A percentile compares a stretch with the other conserved stretches of the same genome.
Evolutionary conservation across 1,140 invertebrate genomes (phyloP).

Genomic region (Eubasilissa regina): DNA sequence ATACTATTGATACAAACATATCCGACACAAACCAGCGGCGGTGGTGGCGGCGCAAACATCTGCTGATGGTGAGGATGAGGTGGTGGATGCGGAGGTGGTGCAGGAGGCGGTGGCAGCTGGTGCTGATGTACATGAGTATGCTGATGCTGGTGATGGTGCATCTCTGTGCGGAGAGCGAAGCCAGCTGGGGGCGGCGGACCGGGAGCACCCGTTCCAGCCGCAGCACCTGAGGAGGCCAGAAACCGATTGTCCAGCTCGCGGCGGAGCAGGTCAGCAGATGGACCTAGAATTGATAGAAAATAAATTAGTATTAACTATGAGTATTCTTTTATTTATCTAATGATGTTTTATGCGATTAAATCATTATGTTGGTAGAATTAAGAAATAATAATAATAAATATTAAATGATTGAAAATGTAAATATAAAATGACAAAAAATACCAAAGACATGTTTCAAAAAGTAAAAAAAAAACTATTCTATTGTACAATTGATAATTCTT

Average conservation of each 20-base stretch:
- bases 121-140: conserved; percentile 94
- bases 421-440: no score
- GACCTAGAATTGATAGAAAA: conserved; percentile 62
- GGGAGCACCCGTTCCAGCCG: conserved; percentile 62
- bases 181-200: conserved; percentile 69
- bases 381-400: no score
- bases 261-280: conserved; percentile 85
- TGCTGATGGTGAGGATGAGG: conserved; percentile 62
- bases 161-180: conserved; percentile 85
- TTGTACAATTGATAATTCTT: no score
- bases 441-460: no score
- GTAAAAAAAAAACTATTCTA: no score
- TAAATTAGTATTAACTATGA: background rate
- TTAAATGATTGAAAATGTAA: no score
- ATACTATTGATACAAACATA: conserved; percentile 51
- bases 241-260: conserved; percentile 94
- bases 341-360: no score
- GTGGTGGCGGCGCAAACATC: conserved; percentile 70
- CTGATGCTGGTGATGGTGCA: conserved; percentile 94
- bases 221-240: conserved; percentile 72
- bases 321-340: no score
- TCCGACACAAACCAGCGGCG: conserved; percentile 59
- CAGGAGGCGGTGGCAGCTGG: conserved; percentile 74
- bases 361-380: no score
- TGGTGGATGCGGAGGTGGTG: conserved; percentile 65